phyloP scores from a whole-genome alignment of 2,797 vertebrate species.

The Synanceia verrucosa region DNA sequence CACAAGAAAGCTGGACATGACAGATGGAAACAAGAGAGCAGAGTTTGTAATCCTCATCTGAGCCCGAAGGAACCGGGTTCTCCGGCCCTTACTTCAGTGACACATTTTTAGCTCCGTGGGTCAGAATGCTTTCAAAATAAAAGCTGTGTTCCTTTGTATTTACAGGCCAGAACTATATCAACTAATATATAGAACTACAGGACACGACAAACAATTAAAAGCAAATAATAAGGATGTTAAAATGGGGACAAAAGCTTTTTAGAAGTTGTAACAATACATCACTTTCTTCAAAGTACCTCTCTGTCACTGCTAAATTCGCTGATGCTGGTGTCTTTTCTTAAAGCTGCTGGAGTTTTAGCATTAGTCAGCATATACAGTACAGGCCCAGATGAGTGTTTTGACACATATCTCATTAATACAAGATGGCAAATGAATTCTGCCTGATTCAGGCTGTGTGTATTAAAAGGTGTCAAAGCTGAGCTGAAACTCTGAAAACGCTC shows the following conservation, averaged over 20 bases:
- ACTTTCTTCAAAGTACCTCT: neutral
- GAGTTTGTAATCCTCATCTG: constrained; percentile 50
- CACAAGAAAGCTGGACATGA: constrained; percentile 56
- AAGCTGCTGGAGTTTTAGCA: neutral
- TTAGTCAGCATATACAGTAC: neutral
- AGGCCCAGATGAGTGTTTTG: neutral
- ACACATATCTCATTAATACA: neutral
- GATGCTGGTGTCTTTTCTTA: neutral
- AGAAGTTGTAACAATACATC: neutral
- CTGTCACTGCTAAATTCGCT: neutral
- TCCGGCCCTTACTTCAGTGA: neutral
- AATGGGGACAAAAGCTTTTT: neutral
- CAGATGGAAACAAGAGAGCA: constrained; percentile 60
- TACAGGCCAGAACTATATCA: too few species aligned
- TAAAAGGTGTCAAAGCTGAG: neutral
- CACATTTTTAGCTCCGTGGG: neutral
- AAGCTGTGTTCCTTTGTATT: neutral
- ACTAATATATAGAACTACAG: too few species aligned
- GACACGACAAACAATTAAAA: neutral
- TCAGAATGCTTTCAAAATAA: constrained; percentile 4
- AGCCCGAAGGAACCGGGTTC: constrained; percentile 23
- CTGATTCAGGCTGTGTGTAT: neutral
- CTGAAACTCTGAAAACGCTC: neutral
- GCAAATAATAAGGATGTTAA: neutral
- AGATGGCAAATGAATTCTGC: neutral